Evolutionary conservation across 2,888 invertebrate species (phyloP).

Genomic region (Venusia cambrica): DNA sequence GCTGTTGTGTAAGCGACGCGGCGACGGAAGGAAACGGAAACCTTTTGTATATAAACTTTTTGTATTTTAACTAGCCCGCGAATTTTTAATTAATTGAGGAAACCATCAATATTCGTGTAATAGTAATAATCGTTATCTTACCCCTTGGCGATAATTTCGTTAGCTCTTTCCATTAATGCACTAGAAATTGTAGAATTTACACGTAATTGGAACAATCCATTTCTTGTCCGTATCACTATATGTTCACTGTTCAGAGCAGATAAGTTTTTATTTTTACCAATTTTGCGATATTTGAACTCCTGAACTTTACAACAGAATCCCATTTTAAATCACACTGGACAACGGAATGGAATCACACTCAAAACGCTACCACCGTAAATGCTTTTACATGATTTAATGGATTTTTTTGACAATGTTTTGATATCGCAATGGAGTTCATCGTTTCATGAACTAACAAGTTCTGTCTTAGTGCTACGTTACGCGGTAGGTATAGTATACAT

Average conservation of each 20-base stretch:
- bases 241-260: slow-evolving; percentile 5
- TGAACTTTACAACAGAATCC: slow-evolving; percentile 29
- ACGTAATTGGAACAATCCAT: slow-evolving; percentile 5
- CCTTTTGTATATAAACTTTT: too few relatives aligned
- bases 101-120: too few relatives aligned
- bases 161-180: slow-evolving; percentile 16
- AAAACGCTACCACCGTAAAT: too few relatives aligned
- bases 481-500: slow-evolving; percentile 12
- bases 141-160: slow-evolving; percentile 7
- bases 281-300: slow-evolving; percentile 15
- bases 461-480: slow-evolving; percentile 9
- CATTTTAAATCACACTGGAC: slow-evolving; percentile 21
- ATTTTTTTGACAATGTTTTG: slow-evolving; percentile 1
- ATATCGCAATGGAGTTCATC: slow-evolving; percentile 4
- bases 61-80: too few relatives aligned
- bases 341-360: too few relatives aligned
- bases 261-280: slow-evolving; percentile 10
- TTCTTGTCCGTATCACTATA: slow-evolving; percentile 2
- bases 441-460: slow-evolving; percentile 50
- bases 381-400: slow-evolving; percentile 1
- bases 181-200: slow-evolving; percentile 5
- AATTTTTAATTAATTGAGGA: too few relatives aligned
- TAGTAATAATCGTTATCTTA: too few relatives aligned
- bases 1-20: too few relatives aligned
- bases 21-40: too few relatives aligned